Evolutionary conservation across 2,797 vertebrate species (phyloP), one percentile per base, ranked within the genome.

Genomic region (Myripristis murdjan): DNA sequence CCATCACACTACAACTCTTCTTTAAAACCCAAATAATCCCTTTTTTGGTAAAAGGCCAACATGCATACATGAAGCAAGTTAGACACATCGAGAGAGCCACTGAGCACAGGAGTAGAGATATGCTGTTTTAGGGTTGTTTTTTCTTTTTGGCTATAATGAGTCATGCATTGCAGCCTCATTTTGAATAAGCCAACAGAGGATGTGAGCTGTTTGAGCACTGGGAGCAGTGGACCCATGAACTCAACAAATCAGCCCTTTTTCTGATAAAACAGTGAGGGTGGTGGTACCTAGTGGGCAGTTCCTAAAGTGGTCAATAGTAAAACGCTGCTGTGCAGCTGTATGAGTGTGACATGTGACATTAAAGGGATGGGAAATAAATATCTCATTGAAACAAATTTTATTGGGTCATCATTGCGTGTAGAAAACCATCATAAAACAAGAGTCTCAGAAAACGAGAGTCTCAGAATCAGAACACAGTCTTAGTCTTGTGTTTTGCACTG

Each of bases 121-220:
- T 90, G 70, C 82, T 85, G 79, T 67, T 83, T 83, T 87, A 80
- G 78, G 78, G 41, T n/a, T n/a, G n/a, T n/a, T n/a, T n/a, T 20
- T 80, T 79, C n/a, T 20, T 79, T 79, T 62, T 44, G 64, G 74
- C 83, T 69, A 85, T 83, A 81, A 84, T 70, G 60, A 85, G 65
- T 65, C 55, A 16, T 73, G 70, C 70, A 68, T 75, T 46, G 61
- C 71, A 41, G 46, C 73, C 73, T 82, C 72, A 67, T 82, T 87
- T 86, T 74, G 82, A 84, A 81, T 71, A 77, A 83, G 81, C 76
- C 77, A 82, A 39, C 63, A 49, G 79, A 76, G 65, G 63, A 46
- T 12, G 20, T 15, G 33, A 8, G 22, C 72, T 43, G 60, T n/a
- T 18, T 11, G 6, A 31, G 10, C 72, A 39, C 60, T 59, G 78